Evolutionary conservation across 1,140 invertebrate species (phyloP), one percentile per base, ranked within the genome.

Genomic region (Zaprionus davidi): DNA sequence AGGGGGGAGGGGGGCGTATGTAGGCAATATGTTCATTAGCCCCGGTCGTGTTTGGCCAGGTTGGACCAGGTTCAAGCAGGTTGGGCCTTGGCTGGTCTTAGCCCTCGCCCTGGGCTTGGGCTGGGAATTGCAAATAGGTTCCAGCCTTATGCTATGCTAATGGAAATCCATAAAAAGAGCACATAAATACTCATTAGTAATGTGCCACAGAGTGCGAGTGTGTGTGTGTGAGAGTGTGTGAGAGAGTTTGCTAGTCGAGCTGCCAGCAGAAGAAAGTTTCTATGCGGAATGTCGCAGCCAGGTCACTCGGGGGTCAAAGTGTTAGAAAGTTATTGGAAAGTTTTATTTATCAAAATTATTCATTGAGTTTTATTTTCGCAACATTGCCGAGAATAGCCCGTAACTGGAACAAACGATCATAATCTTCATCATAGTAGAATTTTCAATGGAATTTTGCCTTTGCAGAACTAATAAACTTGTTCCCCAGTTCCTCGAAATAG

Each of bases 121-220:
- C 66, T 49, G 46, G 67, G 44, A 36, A 71, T 60, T 62, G 73
- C 53, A 65, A 64, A 65, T 53, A 59, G 68, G 68, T 65, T 55
- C 68, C 36, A 44, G 73, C 73, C 73, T 65, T 71, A 88, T 87
- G 83, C 84, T 87, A 87, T 87, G 83, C 84, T 87, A 87, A 87
- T 87, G 83, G 84, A 76, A 88, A 87, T 87, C 78, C 83, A 87
- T 87, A 87, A 87, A 88, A 87, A 88, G 66, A 69, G 72, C 69
- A 65, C 84, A 88, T 87, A 87, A 87, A 87, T 87, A 88, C 84
- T 87, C 81, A 87, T 87, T 87, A 87, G 84, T 31, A 41, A 59
- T 13, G 58, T 24, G 64, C 51, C 26, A 31, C 13, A 31, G 49
- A 44, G 51, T 56, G 62, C 56, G 17, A 31, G 34, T 69, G 44